These are phyloP conservation scores for Cyclopterus lumpus DNA, from an alignment of 2,797 vertebrate genomes.

Conservation along the genomic window DNA sequence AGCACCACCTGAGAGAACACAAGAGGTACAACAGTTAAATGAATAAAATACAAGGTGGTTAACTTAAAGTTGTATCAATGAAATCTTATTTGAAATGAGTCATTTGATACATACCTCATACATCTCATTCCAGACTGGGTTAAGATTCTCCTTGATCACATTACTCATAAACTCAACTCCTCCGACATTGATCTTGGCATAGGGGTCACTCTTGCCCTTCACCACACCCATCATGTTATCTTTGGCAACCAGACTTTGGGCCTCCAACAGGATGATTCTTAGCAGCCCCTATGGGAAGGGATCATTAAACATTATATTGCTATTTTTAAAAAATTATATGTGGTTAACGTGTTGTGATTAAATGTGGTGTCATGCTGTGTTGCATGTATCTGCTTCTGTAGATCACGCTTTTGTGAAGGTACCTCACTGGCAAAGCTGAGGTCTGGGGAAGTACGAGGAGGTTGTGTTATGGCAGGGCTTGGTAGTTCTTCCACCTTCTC, in stretches of 20 bases:
- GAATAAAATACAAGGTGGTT: neutral
- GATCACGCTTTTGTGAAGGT: conserved; percentile 21
- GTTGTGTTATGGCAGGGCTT: conserved; percentile 57
- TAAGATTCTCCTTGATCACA: conserved; percentile 90
- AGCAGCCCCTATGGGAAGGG: conserved; percentile 84
- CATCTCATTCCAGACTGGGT: conserved; percentile 92
- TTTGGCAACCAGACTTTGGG: conserved; percentile 89
- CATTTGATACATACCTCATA: conserved; percentile 85
- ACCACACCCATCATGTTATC: conserved; percentile 89
- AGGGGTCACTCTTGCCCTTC: conserved; percentile 95
- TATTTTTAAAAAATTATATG: neutral
- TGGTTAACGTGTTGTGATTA: neutral
- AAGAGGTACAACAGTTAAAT: conserved; percentile 2
- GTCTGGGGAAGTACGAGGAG: conserved; percentile 83
- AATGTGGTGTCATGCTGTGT: neutral
- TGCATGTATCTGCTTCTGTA: neutral
- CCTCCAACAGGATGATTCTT: conserved; percentile 90
- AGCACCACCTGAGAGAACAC: conserved; percentile 82
- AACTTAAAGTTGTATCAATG: neutral
- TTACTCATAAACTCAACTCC: conserved; percentile 84
- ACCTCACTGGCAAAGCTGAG: conserved; percentile 88
- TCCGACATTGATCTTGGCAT: conserved; percentile 85
- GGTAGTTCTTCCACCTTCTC: conserved; percentile 65
- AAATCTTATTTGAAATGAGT: neutral
- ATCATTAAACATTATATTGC: neutral